Base-by-base conservation (phyloP, 2,113 vertebrate species). In the Carettochelys insculpta region DNA sequence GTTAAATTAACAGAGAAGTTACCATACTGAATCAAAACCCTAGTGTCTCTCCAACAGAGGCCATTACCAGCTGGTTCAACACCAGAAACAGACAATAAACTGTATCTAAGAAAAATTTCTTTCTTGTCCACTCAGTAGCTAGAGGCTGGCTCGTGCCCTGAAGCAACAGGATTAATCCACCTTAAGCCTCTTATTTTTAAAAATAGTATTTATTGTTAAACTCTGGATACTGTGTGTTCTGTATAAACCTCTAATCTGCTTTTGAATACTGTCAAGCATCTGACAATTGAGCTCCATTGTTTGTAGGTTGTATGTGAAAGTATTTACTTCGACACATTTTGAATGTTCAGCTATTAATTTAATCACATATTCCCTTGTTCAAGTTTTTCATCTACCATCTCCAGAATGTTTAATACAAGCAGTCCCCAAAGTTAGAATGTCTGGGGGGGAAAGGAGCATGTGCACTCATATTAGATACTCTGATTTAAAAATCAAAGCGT, bases 1-100 rank as follows among this genome's bases (percentile, higher is more conserved):
- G 2, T 77, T 87, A 79, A 85, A 50, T 5, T 25, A 29, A 10
- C 3, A 31, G 1, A 11, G 22, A 29, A 91, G 65, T 34, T 3
- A 85, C 5, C 2, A 2, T 41, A 29, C 22, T 5, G 3, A 3
- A 58, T 17, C 53, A 43, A 24, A 53, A 3, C 1, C 56, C 54
- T 82, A 0, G 45, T 1, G 1, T 3, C 53, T 7, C 17, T 85
- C 73, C 17, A 89, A 22, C 2, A 25, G 14, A 3, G 58, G 34
- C 71, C 45, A 11, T 47, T 77, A 73, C 4, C 43, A 45, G 1
- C 1, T 12, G 0, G 5, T 84, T 90, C 17, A 75, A 19, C 22
- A 7, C 4, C 34, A 68, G n/a, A n/a, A 68, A 7, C 34, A n/a
- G n/a, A 17, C 38, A 71, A 71, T 41, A 41, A 41, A 4, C n/a